Conservation (phyloP, 2,113 vertebrate genomes). For the Calypte anna region DNA sequence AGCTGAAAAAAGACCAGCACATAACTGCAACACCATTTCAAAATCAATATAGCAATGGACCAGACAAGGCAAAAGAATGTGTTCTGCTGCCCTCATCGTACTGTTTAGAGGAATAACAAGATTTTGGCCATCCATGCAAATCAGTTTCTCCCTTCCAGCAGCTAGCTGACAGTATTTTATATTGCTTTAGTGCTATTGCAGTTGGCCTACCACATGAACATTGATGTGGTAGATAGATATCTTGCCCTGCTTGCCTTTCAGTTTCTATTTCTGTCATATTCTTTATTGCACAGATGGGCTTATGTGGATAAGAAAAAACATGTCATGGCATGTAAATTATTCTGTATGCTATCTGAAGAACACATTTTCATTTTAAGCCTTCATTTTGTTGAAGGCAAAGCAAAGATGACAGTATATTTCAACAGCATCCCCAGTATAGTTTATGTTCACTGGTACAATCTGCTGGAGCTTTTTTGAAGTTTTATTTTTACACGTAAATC, state of each 20-base stretch:
- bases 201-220: neutral
- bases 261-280: neutral
- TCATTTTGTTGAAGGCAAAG: neutral
- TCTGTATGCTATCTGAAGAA: neutral
- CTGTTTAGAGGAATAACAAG: neutral
- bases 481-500: fast-evolving
- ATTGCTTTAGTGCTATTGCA: neutral
- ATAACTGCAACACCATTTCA: neutral
- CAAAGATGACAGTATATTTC: neutral
- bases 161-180: neutral
- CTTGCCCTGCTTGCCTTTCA: neutral
- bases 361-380: neutral
- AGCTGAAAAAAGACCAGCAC: neutral
- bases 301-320: neutral
- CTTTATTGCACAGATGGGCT: neutral
- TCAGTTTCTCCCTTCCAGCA: neutral
- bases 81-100: neutral
- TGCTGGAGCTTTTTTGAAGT: neutral
- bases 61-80: neutral
- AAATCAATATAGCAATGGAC: neutral
- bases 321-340: neutral
- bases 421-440: neutral
- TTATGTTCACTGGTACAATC: neutral
- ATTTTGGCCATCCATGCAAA: neutral
- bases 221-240: neutral